Evolutionary conservation across 2,888 invertebrate genomes (phyloP), one percentile per base, ranked within the genome.

Genomic region (Bibio marci): DNA sequence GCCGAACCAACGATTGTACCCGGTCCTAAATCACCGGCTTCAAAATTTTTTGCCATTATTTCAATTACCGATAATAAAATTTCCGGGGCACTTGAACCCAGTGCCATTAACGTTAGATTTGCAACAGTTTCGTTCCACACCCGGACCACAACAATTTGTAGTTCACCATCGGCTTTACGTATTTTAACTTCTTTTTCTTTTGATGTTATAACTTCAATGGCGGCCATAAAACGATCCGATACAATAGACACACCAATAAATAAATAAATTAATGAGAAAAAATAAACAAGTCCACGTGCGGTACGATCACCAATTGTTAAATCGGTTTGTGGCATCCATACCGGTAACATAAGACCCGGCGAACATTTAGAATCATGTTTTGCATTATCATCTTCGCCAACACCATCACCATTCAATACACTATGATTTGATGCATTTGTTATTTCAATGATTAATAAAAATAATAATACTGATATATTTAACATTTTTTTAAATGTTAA

Each of bases 81-180:
- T 65, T 98, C 98, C 1, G 98, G 98, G 3, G 97, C 97, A 51
- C 94, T 95, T 18, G 95, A 95, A 3, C 98, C 97, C 40, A 98
- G 65, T 11, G 98, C 98, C 98, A 98, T 98, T 40, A 98, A 70
- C 5, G 97, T 98, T 49, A 98, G 66, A 64, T 98, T 98, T 46
- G 95, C 95, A 33, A 98, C 97, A 2, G 98, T 97, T 61, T 98
- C 97, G 63, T 98, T 98, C 98, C 98, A 98, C 42, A 98, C 85
- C 42, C 95, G 72, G 14, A 98, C 95, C 38, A 80, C 81, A 31
- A 97, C 70, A 49, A 85, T 82, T 54, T 91, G 86, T 12, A 73
- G 75, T 44, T 88, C 86, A 44, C 88, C 87, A 52, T 83, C 85
- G 46, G 83, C 77, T 47, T 85, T 81, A 53, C 86, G 83, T 43